Percentiles rank a stretch among this genome's conserved stretches.
Conservation (phyloP, 2,797 vertebrate genomes). For the Gallinago nigripennis region DNA sequence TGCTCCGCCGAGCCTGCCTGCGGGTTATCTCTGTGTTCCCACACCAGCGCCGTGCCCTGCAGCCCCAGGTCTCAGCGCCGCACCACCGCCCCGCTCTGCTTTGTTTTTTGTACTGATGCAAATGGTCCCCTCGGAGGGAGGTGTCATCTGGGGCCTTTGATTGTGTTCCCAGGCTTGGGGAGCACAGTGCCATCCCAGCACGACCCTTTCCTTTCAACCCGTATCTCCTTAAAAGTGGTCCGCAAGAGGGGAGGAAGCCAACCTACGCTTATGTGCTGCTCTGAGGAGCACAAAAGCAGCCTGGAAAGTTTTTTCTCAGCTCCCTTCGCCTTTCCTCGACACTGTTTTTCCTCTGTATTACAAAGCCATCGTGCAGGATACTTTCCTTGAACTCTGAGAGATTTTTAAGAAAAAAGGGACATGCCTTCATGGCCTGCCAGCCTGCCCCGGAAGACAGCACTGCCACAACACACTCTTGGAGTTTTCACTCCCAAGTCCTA, state of each 20-base stretch:
- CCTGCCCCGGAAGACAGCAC: not conserved
- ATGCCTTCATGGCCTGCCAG: not conserved
- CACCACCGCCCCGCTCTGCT: fast-evolving
- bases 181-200: not conserved
- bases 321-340: not conserved
- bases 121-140: not conserved
- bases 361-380: not conserved
- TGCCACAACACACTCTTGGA: not conserved
- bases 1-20: not conserved
- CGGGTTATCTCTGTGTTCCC: not conserved
- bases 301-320: not conserved
- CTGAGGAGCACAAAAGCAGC: not conserved
- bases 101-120: not conserved
- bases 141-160: not conserved
- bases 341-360: not conserved
- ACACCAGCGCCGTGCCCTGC: not conserved
- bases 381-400: not conserved
- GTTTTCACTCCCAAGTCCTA: not conserved
- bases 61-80: not conserved
- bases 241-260: not conserved
- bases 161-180: not conserved
- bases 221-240: not conserved
- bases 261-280: not conserved
- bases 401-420: not conserved
- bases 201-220: not conserved